These are phyloP conservation scores for Gopherus flavomarginatus DNA, from an alignment of 2,113 vertebrate genomes.

Conservation along the genomic window DNA sequence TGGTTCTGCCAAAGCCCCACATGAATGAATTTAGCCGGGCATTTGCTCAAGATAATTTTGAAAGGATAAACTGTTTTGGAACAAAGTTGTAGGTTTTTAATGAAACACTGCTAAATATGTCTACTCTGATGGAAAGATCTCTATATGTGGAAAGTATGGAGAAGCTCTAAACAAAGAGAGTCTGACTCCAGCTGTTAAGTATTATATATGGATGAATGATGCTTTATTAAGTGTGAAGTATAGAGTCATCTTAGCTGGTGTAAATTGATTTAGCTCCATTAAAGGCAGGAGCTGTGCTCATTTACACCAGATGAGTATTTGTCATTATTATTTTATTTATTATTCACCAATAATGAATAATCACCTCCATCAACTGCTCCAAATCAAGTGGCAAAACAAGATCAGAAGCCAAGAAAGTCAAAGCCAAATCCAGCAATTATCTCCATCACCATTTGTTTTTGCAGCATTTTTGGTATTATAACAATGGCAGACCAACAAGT, in stretches of 20 bases:
- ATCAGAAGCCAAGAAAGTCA: too few species aligned
- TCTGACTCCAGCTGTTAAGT: not conserved
- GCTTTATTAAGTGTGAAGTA: not conserved
- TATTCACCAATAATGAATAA: too few species aligned
- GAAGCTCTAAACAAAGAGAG: not conserved
- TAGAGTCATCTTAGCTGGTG: not conserved
- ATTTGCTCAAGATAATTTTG: not conserved
- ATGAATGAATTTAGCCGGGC: not conserved
- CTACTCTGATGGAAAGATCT: not conserved
- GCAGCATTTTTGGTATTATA: not conserved
- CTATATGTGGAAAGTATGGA: not conserved
- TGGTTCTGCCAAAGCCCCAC: not conserved
- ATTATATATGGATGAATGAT: not conserved
- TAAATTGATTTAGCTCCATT: too few species aligned
- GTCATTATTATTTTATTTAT: not conserved
- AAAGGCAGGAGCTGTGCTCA: too few species aligned
- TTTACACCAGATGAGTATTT: not conserved
- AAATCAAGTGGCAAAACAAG: too few species aligned
- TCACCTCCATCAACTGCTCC: too few species aligned
- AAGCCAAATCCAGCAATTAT: too few species aligned
- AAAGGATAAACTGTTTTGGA: not conserved
- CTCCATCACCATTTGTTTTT: too few species aligned
- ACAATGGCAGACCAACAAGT: not conserved
- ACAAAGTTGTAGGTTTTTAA: not conserved
- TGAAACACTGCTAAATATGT: not conserved